Evolutionary conservation across 1,140 invertebrate genomes (phyloP).

Genomic region (Armadillidium nasatum): DNA sequence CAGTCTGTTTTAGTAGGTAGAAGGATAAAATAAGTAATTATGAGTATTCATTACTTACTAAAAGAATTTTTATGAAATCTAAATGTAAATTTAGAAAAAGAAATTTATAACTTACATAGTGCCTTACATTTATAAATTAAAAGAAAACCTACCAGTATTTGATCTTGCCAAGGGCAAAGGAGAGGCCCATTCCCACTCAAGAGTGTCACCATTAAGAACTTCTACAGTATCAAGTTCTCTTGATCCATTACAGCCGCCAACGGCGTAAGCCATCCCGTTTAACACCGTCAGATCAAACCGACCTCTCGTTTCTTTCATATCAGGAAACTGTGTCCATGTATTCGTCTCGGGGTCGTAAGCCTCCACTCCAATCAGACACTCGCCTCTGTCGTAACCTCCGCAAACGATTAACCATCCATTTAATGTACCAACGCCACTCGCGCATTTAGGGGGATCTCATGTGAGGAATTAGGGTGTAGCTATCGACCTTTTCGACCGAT

Average conservation of each 20-base stretch:
- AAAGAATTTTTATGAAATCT: too few species aligned
- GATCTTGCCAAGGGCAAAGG: conserved; percentile 62
- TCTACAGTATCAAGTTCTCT: conserved; percentile 67
- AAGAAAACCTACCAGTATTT: conserved; percentile 55
- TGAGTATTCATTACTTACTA: too few species aligned
- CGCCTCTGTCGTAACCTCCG: conserved; percentile 79
- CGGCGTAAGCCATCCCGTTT: conserved; percentile 64
- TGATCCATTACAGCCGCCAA: conserved; percentile 74
- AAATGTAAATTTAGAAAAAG: too few species aligned
- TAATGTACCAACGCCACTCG: conserved; percentile 66
- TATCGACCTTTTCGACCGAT: conserved; percentile 51
- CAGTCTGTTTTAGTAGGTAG: too few species aligned
- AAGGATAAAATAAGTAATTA: too few species aligned
- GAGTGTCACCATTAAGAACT: conserved; percentile 51
- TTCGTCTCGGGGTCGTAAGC: conserved; percentile 65
- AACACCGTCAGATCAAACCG: conserved; percentile 68
- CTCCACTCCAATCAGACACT: conserved; percentile 72
- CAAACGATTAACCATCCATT: conserved; percentile 66
- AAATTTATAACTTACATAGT: too few species aligned
- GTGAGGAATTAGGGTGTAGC: conserved; percentile 60
- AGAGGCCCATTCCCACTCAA: conserved; percentile 61
- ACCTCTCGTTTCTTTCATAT: conserved; percentile 67
- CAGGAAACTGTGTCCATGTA: conserved; percentile 61
- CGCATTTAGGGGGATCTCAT: conserved; percentile 67
- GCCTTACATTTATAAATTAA: too few species aligned